Evolutionary conservation across 2,888 invertebrate genomes (phyloP).

Genomic region (Sesamia inferens): DNA sequence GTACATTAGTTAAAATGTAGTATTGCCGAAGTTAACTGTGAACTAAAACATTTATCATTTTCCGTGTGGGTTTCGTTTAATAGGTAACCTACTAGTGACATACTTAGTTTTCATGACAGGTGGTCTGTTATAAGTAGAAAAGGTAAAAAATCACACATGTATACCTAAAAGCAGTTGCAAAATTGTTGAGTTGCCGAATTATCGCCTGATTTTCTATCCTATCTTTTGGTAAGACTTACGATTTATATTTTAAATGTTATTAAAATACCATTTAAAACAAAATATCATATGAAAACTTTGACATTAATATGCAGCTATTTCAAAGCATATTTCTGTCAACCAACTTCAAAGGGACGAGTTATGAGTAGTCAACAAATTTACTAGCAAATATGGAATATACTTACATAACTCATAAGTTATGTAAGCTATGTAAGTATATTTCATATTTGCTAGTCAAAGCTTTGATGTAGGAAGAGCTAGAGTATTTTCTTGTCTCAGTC

Average conservation of each 20-base stretch:
- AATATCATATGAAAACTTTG: not conserved
- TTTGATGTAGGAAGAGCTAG: slow-evolving; percentile 4
- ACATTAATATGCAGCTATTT: not conserved
- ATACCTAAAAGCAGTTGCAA: too few species aligned
- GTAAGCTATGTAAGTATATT: slow-evolving; percentile 5
- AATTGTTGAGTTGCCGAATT: too few species aligned
- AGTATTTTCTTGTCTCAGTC: not conserved
- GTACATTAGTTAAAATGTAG: not conserved
- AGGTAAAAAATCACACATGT: not conserved
- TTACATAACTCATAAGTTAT: too few species aligned
- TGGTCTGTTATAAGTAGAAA: not conserved
- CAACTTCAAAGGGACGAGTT: slow-evolving; percentile 4
- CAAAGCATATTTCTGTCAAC: slow-evolving; percentile 15
- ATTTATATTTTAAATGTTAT: not conserved
- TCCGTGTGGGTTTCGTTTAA: not conserved
- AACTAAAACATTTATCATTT: not conserved
- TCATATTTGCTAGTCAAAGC: slow-evolving; percentile 1
- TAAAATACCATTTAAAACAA: not conserved
- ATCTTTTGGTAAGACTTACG: too few species aligned
- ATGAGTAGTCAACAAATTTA: not conserved
- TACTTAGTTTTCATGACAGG: too few species aligned
- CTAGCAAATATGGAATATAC: too few species aligned
- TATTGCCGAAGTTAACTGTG: not conserved
- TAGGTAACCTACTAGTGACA: too few species aligned
- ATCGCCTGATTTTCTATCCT: not conserved